Percentiles rank a stretch among this genome's conserved stretches.
Conservation (phyloP, 2,797 vertebrate species). For the Tenualosa ilisha region DNA sequence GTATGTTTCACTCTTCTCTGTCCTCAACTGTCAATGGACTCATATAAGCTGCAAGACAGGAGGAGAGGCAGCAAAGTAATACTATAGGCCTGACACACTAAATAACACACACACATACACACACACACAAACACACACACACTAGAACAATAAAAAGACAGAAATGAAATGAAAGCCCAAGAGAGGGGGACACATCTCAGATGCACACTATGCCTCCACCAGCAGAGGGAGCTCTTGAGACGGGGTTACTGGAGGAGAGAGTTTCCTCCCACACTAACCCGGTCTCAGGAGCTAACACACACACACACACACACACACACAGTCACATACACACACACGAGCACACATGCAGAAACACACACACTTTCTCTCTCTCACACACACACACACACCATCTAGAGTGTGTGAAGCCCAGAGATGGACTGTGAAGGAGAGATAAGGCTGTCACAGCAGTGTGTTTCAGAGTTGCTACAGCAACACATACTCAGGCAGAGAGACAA, state of each 20-base stretch:
- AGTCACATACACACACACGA: background rate
- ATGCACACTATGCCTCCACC: background rate
- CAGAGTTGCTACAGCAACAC: too few species aligned
- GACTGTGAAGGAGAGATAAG: too few species aligned
- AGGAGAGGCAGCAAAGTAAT: too few species aligned
- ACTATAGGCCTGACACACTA: background rate
- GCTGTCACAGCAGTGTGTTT: too few species aligned
- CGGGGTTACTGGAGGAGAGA: background rate
- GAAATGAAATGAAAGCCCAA: background rate
- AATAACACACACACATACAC: background rate
- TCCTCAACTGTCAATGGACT: background rate
- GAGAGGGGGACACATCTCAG: background rate
- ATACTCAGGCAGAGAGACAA: background rate
- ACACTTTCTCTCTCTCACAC: background rate
- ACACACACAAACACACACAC: conserved; percentile 7
- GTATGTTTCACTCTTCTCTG: background rate
- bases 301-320: background rate
- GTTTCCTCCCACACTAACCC: too few species aligned
- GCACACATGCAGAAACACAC: background rate
- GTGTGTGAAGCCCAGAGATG: too few species aligned
- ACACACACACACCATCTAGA: background rate
- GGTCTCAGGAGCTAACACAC: background rate
- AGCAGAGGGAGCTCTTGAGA: background rate
- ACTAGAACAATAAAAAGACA: background rate
- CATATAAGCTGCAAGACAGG: too few species aligned